Conservation (phyloP, 2,113 vertebrate species). For the Ranitomeya imitator region DNA sequence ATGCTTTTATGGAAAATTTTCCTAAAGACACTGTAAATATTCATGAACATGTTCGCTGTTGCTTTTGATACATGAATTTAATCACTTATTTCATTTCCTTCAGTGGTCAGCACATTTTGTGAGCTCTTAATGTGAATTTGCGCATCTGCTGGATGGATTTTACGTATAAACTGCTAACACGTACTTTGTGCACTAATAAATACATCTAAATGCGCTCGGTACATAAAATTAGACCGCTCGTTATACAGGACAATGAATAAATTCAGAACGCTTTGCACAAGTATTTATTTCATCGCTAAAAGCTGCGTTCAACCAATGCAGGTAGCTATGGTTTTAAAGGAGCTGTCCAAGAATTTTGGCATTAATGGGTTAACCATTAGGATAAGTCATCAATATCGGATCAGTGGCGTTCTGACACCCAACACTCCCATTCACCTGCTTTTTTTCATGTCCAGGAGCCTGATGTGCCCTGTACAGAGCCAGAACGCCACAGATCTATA, state of each 20-base stretch:
- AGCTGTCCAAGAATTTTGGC: too few relatives aligned
- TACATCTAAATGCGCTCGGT: background rate
- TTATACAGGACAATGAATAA: slow-evolving; percentile 7
- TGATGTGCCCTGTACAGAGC: too few relatives aligned
- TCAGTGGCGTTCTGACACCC: too few relatives aligned
- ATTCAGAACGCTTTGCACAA: background rate
- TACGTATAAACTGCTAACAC: slow-evolving; percentile 20
- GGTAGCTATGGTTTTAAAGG: background rate
- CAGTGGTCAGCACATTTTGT: slow-evolving; percentile 16
- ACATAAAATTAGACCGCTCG: slow-evolving; percentile 9
- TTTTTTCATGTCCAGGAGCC: too few relatives aligned
- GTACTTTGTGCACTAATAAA: background rate
- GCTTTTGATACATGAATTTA: slow-evolving; percentile 16
- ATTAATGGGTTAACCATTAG: too few relatives aligned
- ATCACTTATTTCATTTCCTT: slow-evolving; percentile 36
- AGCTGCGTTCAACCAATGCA: background rate
- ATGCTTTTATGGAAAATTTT: slow-evolving; percentile 5
- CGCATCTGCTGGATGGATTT: background rate
- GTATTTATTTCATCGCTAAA: slow-evolving; percentile 4
- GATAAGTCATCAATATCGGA: too few relatives aligned
- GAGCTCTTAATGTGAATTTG: slow-evolving; percentile 22
- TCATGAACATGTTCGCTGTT: slow-evolving; percentile 5
- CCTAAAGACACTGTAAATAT: slow-evolving; percentile 20
- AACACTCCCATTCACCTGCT: too few relatives aligned
- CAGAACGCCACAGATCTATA: too few relatives aligned